phyloP scores from a whole-genome alignment of 1,140 invertebrate genomes.

The Trinorchestia longiramus region DNA sequence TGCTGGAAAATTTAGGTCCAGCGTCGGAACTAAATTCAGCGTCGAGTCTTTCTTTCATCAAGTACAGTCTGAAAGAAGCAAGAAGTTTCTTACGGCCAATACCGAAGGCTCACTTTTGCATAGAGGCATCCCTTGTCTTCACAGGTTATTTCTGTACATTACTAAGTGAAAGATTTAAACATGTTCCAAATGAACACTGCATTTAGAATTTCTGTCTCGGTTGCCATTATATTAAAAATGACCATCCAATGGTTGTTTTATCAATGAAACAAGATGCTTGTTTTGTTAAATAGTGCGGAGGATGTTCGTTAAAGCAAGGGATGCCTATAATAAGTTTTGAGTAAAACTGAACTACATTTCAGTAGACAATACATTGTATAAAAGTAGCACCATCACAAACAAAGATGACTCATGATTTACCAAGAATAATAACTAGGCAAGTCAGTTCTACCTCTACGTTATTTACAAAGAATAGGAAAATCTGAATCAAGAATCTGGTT shows the following conservation, averaged over 20 bases:
- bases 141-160: not conserved
- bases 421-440: not conserved
- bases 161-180: not conserved
- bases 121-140: not conserved
- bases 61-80: not conserved
- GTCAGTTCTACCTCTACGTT: not conserved
- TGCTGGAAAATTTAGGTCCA: not conserved
- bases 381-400: slow-evolving; percentile 35
- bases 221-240: not conserved
- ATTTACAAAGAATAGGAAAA: slow-evolving; percentile 10
- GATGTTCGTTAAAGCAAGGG: not conserved
- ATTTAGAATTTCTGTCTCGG: not conserved
- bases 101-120: not conserved
- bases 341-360: not conserved
- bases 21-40: too few species aligned
- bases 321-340: not conserved
- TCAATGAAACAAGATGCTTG: not conserved
- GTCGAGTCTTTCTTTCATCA: too few species aligned
- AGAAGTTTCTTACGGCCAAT: not conserved
- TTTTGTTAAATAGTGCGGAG: not conserved
- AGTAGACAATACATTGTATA: not conserved
- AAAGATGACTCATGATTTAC: not conserved
- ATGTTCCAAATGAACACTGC: not conserved
- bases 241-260: not conserved
- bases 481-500: not conserved